Evolutionary conservation across 2,113 vertebrate species (phyloP), one percentile per base, ranked within the genome.

Genomic region (Aplodontia rufa): DNA sequence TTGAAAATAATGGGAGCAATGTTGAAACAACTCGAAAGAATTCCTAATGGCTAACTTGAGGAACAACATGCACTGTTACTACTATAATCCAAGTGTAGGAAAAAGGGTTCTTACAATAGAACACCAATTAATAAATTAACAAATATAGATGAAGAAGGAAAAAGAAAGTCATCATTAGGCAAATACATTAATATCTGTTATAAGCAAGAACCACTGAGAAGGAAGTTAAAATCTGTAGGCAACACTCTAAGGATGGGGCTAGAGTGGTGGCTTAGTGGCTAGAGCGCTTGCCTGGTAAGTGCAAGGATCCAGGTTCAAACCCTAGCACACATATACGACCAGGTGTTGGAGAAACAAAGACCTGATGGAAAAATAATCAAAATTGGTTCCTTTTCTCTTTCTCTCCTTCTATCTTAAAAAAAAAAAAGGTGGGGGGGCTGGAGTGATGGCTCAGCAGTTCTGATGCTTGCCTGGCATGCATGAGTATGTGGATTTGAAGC

Each of bases 191-290:
- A 90, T 35, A 55, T 19, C 55, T 86, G 35, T 14, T 53, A 42
- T 45, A 74, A 82, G 86, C 60, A 86, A 84, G 72, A 91, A 85
- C 37, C 47, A 64, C 1, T 72, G 42, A 69, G 40, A 58, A 40
- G 26, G 35, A 72, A 55, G 64, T 26, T 49, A 69, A 93, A 71
- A 64, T 72, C 37, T 51, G 51, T 3, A 49, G 76, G 71, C 30
- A 89, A 89, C 58, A 91, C 58, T 94, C 47, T 81, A 93, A 74
- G 55, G 42, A 75, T 45, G n/a, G n/a, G n/a, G n/a, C n/a, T n/a
- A n/a, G n/a, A n/a, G n/a, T n/a, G n/a, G n/a, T n/a, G n/a, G n/a
- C n/a, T n/a, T n/a, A n/a, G n/a, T n/a, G n/a, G n/a, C n/a, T n/a
- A n/a, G n/a, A n/a, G n/a, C n/a, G n/a, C n/a, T n/a, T n/a, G n/a